A percentile compares a stretch with the other conserved stretches of the same genome.
Evolutionary conservation across 2,113 vertebrate genomes (phyloP).

Genomic region (Rhabdornis inornatus): DNA sequence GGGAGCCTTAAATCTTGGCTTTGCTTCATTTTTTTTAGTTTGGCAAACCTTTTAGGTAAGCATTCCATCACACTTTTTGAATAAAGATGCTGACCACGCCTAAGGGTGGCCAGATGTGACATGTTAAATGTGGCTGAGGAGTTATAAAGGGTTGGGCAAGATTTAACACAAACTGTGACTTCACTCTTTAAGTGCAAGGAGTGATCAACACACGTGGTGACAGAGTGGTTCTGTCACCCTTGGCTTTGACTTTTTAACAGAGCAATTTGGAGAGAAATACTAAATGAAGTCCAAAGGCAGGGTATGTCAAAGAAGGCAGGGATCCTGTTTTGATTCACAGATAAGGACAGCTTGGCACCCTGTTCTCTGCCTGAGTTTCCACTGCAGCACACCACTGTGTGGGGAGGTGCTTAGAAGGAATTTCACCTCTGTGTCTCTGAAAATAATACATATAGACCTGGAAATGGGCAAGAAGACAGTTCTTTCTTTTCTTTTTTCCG

Average conservation of each 20-base stretch:
- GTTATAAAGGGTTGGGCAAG: neutral
- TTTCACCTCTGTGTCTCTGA: neutral
- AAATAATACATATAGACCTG: neutral
- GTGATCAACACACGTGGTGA: neutral
- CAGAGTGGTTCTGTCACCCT: neutral
- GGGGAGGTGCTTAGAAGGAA: neutral
- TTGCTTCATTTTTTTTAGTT: neutral
- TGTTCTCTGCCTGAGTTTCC: neutral
- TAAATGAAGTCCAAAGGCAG: neutral
- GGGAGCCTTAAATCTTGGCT: neutral
- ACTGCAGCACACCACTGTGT: neutral
- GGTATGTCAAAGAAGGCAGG: neutral
- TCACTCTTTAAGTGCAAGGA: neutral
- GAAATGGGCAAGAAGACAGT: neutral
- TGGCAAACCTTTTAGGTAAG: neutral
- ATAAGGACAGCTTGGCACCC: neutral
- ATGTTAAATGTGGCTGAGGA: neutral
- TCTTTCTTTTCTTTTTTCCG: neutral
- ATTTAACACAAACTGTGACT: neutral
- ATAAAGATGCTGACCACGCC: neutral
- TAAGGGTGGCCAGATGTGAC: neutral
- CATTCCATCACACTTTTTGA: neutral
- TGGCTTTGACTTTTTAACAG: neutral
- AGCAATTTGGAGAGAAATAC: neutral
- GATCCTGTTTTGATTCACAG: neutral